Evolutionary conservation across 1,140 invertebrate genomes (phyloP).

Genomic region (Aphelenchoides fujianensis): DNA sequence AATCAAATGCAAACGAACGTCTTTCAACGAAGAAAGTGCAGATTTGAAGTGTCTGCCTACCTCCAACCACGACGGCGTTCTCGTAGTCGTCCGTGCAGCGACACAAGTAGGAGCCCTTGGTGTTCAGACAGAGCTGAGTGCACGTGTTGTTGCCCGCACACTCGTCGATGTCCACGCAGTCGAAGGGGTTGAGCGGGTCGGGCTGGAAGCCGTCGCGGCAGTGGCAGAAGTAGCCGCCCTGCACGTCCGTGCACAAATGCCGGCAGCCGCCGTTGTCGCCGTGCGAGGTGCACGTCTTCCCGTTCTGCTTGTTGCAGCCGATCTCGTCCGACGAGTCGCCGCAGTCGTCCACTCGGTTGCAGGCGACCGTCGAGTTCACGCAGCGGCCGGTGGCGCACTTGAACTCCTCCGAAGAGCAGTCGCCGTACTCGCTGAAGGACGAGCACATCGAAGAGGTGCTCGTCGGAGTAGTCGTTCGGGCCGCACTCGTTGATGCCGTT

Average conservation of each 20-base stretch:
- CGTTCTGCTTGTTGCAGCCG: slow-evolving; percentile 58
- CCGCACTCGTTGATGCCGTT: slow-evolving; percentile 60
- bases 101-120: slow-evolving; percentile 88
- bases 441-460: slow-evolving; percentile 58
- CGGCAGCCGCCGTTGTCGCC: slow-evolving; percentile 59
- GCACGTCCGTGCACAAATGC: slow-evolving; percentile 56
- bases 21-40: too few species aligned
- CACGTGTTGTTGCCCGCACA: slow-evolving; percentile 88
- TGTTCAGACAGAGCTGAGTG: slow-evolving; percentile 90
- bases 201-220: slow-evolving; percentile 61
- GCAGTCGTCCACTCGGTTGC: slow-evolving; percentile 91
- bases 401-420: slow-evolving; percentile 66
- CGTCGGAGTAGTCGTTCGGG: slow-evolving; percentile 54
- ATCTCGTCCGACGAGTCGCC: slow-evolving; percentile 89
- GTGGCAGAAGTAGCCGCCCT: slow-evolving; percentile 59
- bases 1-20: too few species aligned
- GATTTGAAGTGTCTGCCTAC: too few species aligned
- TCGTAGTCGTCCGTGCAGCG: slow-evolving; percentile 93
- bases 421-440: slow-evolving; percentile 61
- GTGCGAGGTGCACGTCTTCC: slow-evolving; percentile 54
- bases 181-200: slow-evolving; percentile 54
- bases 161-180: slow-evolving; percentile 79
- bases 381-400: slow-evolving; percentile 75
- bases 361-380: slow-evolving; percentile 86
- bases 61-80: slow-evolving; percentile 61